Percentiles rank a stretch among this genome's conserved stretches.
Evolutionary conservation across 2,113 vertebrate species (phyloP).

Genomic region (Hippocampus comes): DNA sequence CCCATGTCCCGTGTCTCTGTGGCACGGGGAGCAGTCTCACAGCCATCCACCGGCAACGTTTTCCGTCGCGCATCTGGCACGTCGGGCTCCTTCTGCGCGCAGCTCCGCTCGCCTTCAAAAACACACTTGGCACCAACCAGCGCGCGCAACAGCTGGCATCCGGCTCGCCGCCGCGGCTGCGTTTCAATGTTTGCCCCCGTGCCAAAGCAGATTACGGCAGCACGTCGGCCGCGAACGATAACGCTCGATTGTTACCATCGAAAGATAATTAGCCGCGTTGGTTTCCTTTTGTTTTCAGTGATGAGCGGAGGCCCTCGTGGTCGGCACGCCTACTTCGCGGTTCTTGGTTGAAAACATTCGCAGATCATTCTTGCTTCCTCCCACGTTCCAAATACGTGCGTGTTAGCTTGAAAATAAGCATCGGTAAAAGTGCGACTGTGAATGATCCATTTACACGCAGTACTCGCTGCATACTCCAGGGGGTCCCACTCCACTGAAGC

Average conservation of each 20-base stretch:
- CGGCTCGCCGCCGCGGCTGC: slow-evolving; percentile 36
- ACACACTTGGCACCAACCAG: slow-evolving; percentile 40
- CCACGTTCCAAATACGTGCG: no score
- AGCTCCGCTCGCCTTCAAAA: slow-evolving; percentile 40
- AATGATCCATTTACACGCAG: not conserved
- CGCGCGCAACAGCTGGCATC: slow-evolving; percentile 53
- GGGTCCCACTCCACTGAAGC: not conserved
- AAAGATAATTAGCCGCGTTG: slow-evolving; percentile 1
- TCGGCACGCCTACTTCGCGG: not conserved
- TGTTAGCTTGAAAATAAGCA: no score
- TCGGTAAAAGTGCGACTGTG: no score
- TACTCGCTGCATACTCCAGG: not conserved
- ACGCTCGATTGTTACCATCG: slow-evolving; percentile 30
- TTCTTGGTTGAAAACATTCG: not conserved
- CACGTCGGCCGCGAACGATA: slow-evolving; percentile 21
- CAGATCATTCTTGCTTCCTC: no score
- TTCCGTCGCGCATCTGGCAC: slow-evolving; percentile 34
- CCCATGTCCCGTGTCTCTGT: no score
- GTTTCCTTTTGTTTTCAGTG: not conserved
- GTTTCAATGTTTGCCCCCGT: slow-evolving; percentile 33
- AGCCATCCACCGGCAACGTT: no score
- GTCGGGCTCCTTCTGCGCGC: slow-evolving; percentile 26
- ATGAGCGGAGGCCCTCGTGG: not conserved
- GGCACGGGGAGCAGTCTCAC: no score
- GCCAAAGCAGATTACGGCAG: slow-evolving; percentile 36